Conservation (phyloP, 2,797 vertebrate genomes). For the Eleutherodactylus coqui region DNA sequence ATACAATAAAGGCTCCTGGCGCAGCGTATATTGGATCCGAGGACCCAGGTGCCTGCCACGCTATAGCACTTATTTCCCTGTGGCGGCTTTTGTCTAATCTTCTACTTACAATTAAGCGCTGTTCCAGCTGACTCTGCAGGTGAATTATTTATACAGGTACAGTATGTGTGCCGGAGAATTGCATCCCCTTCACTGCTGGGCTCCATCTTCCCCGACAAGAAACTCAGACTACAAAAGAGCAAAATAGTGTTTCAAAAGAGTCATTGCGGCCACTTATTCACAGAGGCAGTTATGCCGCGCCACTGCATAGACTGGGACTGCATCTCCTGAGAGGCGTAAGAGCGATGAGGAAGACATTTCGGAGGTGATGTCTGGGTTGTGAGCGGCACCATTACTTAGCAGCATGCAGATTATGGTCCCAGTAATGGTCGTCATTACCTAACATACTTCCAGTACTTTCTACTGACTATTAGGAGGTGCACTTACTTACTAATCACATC, state of each 20-base stretch:
- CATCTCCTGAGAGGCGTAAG: not conserved
- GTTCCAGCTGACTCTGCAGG: conserved; percentile 20
- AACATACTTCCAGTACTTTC: not conserved
- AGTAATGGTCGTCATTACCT: not conserved
- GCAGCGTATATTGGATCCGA: conserved; percentile 33
- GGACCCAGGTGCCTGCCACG: conserved; percentile 40
- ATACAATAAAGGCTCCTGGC: conserved; percentile 12
- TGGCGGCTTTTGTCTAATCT: conserved; percentile 47
- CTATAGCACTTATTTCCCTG: conserved; percentile 52
- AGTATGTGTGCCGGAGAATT: not conserved
- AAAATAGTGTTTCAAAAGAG: not conserved
- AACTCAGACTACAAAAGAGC: not conserved
- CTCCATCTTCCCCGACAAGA: not conserved
- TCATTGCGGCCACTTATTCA: not conserved
- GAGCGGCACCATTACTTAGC: not conserved
- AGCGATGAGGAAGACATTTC: not conserved
- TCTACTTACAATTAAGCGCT: conserved; percentile 50
- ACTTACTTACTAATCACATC: not conserved
- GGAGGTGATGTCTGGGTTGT: not conserved
- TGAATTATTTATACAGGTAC: conserved; percentile 60
- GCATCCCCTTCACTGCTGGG: not conserved
- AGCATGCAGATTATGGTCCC: not conserved
- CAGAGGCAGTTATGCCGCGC: not conserved
- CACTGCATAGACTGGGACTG: not conserved
- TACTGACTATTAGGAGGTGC: not conserved